Percentiles rank a stretch among this genome's conserved stretches.
Conservation (phyloP, 2,797 vertebrate species). For the Xenopus petersii region DNA sequence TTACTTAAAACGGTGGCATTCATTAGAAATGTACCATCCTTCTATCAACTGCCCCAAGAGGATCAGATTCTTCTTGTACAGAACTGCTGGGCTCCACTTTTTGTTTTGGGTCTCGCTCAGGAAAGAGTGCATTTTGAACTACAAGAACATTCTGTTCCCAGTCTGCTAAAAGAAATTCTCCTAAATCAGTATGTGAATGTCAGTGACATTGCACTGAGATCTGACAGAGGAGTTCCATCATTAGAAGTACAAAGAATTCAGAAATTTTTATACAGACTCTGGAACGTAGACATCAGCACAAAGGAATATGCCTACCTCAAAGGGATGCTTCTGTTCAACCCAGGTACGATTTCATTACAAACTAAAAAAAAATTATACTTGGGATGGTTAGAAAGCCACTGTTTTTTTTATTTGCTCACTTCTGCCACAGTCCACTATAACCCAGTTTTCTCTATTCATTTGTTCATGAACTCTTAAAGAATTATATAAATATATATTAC, state of each 20-base stretch:
- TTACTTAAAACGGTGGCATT: constrained; percentile 56
- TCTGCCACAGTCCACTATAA: no score
- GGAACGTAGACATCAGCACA: constrained; percentile 52
- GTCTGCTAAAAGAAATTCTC: constrained; percentile 57
- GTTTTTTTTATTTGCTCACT: no score
- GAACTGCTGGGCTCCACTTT: constrained; percentile 56
- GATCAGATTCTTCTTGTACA: constrained; percentile 52
- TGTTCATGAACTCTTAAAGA: no score
- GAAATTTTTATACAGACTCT: constrained; percentile 53
- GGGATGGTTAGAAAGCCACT: no score
- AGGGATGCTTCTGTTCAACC: constrained; percentile 58
- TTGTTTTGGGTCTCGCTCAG: constrained; percentile 57
- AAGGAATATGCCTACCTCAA: constrained; percentile 60
- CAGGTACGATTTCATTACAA: constrained; percentile 47
- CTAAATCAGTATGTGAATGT: constrained; percentile 47
- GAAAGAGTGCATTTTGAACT: constrained; percentile 55
- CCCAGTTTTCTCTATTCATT: no score
- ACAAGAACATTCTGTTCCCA: constrained; percentile 50
- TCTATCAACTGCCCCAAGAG: constrained; percentile 52
- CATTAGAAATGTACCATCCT: constrained; percentile 59
- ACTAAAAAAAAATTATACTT: no score
- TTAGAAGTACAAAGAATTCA: constrained; percentile 53
- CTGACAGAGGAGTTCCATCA: constrained; percentile 20
- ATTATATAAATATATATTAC: no score
- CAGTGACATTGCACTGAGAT: constrained; percentile 25